phyloP scores from a whole-genome alignment of 2,113 vertebrate genomes.

The Hemichromis elongatus region DNA sequence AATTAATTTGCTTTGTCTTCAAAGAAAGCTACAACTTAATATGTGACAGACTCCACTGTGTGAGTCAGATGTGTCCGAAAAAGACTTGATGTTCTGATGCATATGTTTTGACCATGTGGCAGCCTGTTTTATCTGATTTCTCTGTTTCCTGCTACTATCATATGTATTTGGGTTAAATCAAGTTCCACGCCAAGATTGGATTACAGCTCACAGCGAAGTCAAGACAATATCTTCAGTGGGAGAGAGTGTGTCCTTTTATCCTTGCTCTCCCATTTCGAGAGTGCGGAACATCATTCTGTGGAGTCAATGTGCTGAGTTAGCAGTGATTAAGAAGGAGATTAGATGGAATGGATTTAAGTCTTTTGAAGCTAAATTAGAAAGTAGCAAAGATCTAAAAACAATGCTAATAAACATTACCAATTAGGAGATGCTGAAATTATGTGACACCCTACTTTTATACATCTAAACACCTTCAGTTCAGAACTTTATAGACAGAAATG shows the following conservation, averaged over 20 bases:
- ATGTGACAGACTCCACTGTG: neutral
- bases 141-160: neutral
- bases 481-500: neutral
- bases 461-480: neutral
- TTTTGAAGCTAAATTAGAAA: neutral
- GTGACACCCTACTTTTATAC: neutral
- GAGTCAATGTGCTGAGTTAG: neutral
- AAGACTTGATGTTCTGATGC: neutral
- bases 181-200: neutral
- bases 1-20: neutral
- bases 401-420: neutral
- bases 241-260: neutral
- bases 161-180: neutral
- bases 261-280: neutral
- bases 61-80: neutral
- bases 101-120: neutral
- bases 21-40: neutral
- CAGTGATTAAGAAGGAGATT: conserved; percentile 1
- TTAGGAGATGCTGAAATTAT: neutral
- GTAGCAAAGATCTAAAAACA: neutral
- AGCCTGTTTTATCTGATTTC: neutral
- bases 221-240: neutral
- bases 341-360: conserved; percentile 11
- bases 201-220: neutral
- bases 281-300: neutral